Evolutionary conservation across 2,113 vertebrate species (phyloP), one percentile per base, ranked within the genome.

Genomic region (Nothocercus nigrocapillus): DNA sequence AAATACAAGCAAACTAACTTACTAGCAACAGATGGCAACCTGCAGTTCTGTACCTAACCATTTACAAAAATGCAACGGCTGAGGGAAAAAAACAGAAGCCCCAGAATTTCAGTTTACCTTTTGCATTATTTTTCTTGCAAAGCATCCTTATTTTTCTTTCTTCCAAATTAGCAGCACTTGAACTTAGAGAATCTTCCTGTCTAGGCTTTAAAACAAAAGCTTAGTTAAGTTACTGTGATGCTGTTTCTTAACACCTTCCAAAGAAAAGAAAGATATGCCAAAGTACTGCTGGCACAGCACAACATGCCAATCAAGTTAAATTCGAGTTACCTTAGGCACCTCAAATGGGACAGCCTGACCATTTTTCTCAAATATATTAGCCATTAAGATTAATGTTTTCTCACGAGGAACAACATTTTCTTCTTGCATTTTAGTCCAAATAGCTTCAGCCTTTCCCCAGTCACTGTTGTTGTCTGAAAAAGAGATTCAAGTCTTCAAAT

Each of bases 341-440:
- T 99, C 98, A 77, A 99, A 99, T 28, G 99, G 98, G 96, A 99
- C 98, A 94, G 98, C 97, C 88, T 99, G 98, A 91, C 98, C 98
- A 85, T 97, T 99, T 40, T n/a, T 98, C 94, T 95, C 97, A 70
- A 99, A 95, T 93, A 99, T 98, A 49, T 97, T 95, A 22, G 98
- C 98, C 82, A 99, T 96, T 47, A 99, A 88, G 11, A 32, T 89
- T 27, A 99, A 96, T 2, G 99, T 99, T 95, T 97, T 98, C 66
- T 98, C 98, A 64, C 98, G 98, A 66, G 99, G 99, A 97, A 99
- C 98, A 84, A 99, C 15, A 85, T 98, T 99, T 97, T 99, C 99
- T 94, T 99, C 99, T 95, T 99, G 99, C 97, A 99, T 99, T 98
- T 99, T 99, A 63, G 97, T 99, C 99, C 99, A 99, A 66, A 95